These are phyloP conservation scores for Oceanodroma leucorhoa DNA, from an alignment of 2,797 vertebrate genomes.

Conservation along the genomic window DNA sequence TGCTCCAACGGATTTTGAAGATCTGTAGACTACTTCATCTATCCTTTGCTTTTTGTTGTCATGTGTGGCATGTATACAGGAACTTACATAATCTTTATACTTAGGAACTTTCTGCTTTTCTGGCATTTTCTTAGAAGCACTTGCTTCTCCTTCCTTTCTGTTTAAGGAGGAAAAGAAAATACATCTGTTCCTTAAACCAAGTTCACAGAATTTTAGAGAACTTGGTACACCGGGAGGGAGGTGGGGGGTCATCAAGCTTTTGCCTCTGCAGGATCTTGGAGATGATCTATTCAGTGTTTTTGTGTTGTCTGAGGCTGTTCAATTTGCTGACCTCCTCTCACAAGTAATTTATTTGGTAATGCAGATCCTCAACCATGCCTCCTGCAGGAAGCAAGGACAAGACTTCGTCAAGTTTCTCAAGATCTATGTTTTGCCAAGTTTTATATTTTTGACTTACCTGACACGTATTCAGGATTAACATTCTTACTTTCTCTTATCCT, in stretches of 20 bases:
- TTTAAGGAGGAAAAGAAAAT: neutral
- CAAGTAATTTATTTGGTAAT: neutral
- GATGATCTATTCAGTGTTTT: neutral
- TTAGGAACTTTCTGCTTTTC: neutral
- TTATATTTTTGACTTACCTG: neutral
- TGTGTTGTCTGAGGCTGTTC: neutral
- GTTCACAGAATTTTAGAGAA: neutral
- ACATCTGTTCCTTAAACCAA: neutral
- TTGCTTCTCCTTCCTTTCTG: neutral
- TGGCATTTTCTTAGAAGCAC: neutral
- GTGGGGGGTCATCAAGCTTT: neutral
- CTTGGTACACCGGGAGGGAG: rapidly evolving
- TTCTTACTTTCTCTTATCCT: neutral
- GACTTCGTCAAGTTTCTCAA: neutral
- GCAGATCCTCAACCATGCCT: neutral
- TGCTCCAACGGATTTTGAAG: neutral
- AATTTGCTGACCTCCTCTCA: neutral
- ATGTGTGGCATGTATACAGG: neutral
- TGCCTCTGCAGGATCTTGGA: neutral
- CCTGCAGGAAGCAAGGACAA: neutral
- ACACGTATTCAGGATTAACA: neutral
- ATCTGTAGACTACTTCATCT: neutral
- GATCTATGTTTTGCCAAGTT: neutral
- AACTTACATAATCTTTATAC: neutral
- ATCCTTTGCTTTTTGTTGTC: neutral